Base-by-base conservation (phyloP, 2,797 vertebrate species). In the Thalassophryne amazonica region DNA sequence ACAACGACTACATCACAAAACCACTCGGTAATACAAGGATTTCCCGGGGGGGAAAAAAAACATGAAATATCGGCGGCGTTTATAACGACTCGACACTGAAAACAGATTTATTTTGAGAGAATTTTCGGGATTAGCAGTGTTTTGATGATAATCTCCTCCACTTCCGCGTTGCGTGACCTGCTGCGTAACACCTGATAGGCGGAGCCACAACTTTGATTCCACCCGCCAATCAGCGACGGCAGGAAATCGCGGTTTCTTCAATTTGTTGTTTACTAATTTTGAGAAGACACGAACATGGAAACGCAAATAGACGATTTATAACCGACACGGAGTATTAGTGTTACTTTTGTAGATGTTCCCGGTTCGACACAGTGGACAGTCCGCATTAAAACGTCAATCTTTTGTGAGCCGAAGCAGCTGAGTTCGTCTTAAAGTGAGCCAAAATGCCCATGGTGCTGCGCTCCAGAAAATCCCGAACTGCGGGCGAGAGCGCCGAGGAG, bases 161-260 rank as follows among this genome's bases (percentile, higher is more conserved):
- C 3, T 78, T 80, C 73, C 73, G 59, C 1, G 9, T 52, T 40
- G 11, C 33, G 13, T 30, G 24, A 2, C 0, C 7, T 31, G 3
- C 7, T 31, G 3, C 25, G 42, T 65, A 20, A 48, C 38, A 33
- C 22, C 27, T 15, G 15, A 1, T 31, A 7, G 77, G 79, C 40
- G 76, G 65, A 7, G 62, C 47, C 10, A 14, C 0, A 0, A 12
- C 1, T 68, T 59, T 3, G 19, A 65, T 55, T 53, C 30, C 24
- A 60, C 30, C 64, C 34, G 39, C 86, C 86, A 90, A 90, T 86
- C 71, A 80, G 50, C 21, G 36, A 13, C 2, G 3, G 60, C 68
- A 56, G 80, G 74, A 86, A 86, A 85, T 77, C 81, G 89, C 89
- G 88, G 82, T 84, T 61, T 25, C 59, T 90, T 90, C 60, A 85